These are phyloP conservation scores for Chloropsis hardwickii DNA, from an alignment of 2,113 vertebrate species.

Conservation along the genomic window DNA sequence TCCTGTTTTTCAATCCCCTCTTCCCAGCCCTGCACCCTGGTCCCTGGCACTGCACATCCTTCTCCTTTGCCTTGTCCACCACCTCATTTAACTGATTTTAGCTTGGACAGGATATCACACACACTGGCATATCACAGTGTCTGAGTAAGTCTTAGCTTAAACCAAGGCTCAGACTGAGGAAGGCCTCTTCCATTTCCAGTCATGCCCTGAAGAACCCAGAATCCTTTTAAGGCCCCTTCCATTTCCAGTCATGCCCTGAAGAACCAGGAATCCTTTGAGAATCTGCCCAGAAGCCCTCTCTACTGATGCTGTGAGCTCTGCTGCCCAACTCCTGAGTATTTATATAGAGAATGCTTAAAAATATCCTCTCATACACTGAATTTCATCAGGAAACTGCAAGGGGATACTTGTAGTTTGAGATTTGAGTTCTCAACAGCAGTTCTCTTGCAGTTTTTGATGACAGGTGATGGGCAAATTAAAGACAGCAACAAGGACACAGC, in stretches of 20 bases:
- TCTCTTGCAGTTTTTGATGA: background rate
- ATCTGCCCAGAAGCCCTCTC: background rate
- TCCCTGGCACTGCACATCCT: background rate
- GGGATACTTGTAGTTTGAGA: background rate
- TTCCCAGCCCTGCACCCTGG: background rate
- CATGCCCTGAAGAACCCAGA: background rate
- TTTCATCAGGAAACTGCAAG: background rate
- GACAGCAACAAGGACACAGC: background rate
- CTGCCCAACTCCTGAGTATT: background rate
- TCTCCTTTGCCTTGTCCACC: too few species aligned
- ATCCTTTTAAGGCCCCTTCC: background rate
- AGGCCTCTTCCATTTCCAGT: background rate
- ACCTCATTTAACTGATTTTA: background rate
- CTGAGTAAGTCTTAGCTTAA: background rate
- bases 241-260: background rate
- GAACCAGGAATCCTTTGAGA: background rate
- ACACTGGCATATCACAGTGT: background rate
- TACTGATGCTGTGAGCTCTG: background rate
- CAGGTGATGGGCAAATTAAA: background rate
- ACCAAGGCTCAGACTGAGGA: background rate
- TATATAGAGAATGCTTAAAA: background rate
- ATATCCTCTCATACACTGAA: background rate
- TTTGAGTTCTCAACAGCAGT: background rate
- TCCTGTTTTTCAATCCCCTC: accelerated
- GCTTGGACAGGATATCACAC: background rate